Base-by-base conservation (phyloP, 2,113 vertebrate genomes). In the Bufo bufo region DNA sequence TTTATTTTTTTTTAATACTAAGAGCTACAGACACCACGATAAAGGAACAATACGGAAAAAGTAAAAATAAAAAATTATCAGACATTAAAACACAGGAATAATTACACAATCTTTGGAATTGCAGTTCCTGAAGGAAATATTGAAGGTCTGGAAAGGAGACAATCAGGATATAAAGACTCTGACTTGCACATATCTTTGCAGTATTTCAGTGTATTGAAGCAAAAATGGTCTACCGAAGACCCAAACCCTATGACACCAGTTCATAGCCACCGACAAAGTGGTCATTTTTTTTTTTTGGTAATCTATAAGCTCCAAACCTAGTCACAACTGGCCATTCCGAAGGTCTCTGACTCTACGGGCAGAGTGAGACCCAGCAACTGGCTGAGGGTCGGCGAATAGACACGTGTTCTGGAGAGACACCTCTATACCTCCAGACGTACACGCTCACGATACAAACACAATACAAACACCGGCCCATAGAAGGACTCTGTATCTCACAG, bases 41-140 rank as follows among this genome's bases (percentile, higher is more conserved):
- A 33, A 33, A 33, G 33, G 33, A 33, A 33, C 33, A 33, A 75
- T 61, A 56, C n/a, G 13, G 72, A 80, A 79, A 23, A 81, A 87
- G 7, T 19, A 47, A 20, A 58, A 0, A 54, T 33, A 23, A 47
- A 78, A 61, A 45, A 58, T 13, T 58, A 54, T 54, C 10, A 58
- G 71, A 74, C 71, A 74, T 74, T 47, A 74, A 16, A 59, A 49
- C 54, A 50, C 58, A 86, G 77, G 47, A 86, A 79, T 69, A 82
- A 83, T 88, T 75, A 88, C 69, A 82, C 59, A 23, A 88, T 88
- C 86, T 88, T 88, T 88, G 86, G 86, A 88, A 88, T 63, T 77
- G 79, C 86, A 75, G 66, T 83, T 88, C 86, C 80, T 88, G 86
- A 88, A 88, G 86, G 86, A 88, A 82, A 83, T 61, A 45, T 49